These are phyloP conservation scores for Antheraea mylitta DNA, from an alignment of 1,140 invertebrate genomes.

Conservation along the genomic window DNA sequence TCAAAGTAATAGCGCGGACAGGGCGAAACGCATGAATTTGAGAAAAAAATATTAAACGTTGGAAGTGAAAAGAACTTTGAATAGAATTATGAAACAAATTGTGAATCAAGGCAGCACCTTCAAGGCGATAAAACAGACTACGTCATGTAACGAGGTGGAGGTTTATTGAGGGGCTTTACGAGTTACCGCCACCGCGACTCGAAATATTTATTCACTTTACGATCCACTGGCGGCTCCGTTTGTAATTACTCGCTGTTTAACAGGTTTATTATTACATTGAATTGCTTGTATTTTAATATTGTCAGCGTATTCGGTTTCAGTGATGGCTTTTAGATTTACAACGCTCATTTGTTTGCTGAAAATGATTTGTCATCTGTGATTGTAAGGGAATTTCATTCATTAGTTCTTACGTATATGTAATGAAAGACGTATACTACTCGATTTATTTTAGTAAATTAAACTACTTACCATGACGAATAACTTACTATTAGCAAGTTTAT, in stretches of 20 bases:
- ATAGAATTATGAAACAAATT: not conserved
- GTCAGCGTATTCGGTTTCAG: not conserved
- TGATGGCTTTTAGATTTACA: not conserved
- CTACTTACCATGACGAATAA: no score
- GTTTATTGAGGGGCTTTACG: not conserved
- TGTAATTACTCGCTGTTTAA: not conserved
- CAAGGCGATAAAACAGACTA: not conserved
- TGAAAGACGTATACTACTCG: no score
- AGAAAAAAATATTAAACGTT: no score
- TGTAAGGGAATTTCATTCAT: not conserved
- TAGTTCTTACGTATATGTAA: no score
- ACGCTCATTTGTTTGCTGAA: not conserved
- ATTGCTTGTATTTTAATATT: slow-evolving; percentile 2
- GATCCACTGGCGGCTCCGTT: slow-evolving; percentile 1
- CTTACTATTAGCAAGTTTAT: no score
- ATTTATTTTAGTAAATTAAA: no score
- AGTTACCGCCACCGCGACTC: not conserved
- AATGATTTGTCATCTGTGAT: not conserved
- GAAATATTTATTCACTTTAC: not conserved
- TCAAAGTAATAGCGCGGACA: no score
- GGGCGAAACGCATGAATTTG: no score
- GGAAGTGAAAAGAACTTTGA: not conserved
- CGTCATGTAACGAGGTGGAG: not conserved
- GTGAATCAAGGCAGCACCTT: not conserved
- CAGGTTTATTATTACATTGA: not conserved